Evolutionary conservation across 2,797 vertebrate genomes (phyloP).

Genomic region (Cheirogaleus major): DNA sequence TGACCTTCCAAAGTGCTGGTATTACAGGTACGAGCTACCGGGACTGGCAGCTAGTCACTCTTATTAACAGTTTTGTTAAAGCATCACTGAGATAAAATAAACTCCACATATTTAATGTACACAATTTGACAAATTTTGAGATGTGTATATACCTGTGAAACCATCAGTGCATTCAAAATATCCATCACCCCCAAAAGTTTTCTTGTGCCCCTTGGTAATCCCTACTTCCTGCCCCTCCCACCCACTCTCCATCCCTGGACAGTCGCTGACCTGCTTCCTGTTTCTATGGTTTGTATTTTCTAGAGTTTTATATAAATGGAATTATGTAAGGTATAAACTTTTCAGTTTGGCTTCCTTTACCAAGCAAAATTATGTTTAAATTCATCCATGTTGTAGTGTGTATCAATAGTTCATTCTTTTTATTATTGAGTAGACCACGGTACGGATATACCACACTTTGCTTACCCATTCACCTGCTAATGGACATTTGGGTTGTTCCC

Average conservation of each 20-base stretch:
- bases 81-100: background rate
- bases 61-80: background rate
- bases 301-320: background rate
- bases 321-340: background rate
- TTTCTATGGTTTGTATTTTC: background rate
- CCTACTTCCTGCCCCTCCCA: background rate
- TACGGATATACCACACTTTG: background rate
- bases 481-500: background rate
- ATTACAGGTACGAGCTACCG: background rate
- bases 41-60: background rate
- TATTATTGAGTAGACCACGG: background rate
- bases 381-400: background rate
- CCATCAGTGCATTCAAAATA: background rate
- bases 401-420: background rate
- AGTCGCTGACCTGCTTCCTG: background rate
- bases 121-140: background rate
- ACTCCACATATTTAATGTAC: background rate
- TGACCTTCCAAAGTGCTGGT: background rate
- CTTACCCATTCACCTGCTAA: background rate
- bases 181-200: background rate
- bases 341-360: background rate
- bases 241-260: background rate
- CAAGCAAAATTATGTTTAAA: background rate
- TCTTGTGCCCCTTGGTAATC: background rate
- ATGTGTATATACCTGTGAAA: background rate